Conservation (phyloP, 2,113 vertebrate species). For the Amphiprion percula region DNA sequence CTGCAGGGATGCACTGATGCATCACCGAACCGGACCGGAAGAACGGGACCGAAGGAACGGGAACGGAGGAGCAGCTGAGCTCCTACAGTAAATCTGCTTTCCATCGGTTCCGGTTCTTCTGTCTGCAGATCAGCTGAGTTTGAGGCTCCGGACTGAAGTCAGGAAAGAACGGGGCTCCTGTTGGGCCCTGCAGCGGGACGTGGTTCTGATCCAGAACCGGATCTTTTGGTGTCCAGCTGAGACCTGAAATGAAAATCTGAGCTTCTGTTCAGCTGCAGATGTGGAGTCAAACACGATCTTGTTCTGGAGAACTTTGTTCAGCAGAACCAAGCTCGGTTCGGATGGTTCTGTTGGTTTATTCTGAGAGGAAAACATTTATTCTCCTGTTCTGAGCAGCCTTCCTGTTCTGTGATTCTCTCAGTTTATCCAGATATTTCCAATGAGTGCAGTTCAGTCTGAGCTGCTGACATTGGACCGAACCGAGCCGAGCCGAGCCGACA, state of each 20-base stretch:
- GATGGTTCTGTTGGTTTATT: neutral
- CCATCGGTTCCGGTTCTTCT: neutral
- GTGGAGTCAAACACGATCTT: neutral
- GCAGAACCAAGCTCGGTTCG: slow-evolving; percentile 25
- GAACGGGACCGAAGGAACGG: neutral
- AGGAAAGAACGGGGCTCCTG: slow-evolving; percentile 75
- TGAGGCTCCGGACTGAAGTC: slow-evolving; percentile 52
- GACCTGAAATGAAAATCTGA: slow-evolving; percentile 4
- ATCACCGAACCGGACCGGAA: neutral
- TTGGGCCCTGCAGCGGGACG: slow-evolving; percentile 57
- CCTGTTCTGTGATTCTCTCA: slow-evolving; percentile 11
- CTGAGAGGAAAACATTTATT: neutral
- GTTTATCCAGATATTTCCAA: slow-evolving; percentile 16
- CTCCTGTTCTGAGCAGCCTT: neutral
- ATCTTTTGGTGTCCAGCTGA: slow-evolving; percentile 13
- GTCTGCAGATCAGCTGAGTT: too few species aligned
- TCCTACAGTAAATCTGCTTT: neutral
- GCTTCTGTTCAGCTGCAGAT: neutral
- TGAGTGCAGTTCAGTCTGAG: slow-evolving; percentile 35
- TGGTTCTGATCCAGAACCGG: too few species aligned
- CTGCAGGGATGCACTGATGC: slow-evolving; percentile 48
- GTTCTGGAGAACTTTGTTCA: slow-evolving; percentile 37
- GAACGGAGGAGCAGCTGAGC: neutral
- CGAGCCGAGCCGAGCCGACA: too few species aligned
- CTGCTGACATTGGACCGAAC: neutral